These are phyloP conservation scores for Rousettus madagascariensis DNA, from an alignment of 2,797 vertebrate species.

Conservation along the genomic window DNA sequence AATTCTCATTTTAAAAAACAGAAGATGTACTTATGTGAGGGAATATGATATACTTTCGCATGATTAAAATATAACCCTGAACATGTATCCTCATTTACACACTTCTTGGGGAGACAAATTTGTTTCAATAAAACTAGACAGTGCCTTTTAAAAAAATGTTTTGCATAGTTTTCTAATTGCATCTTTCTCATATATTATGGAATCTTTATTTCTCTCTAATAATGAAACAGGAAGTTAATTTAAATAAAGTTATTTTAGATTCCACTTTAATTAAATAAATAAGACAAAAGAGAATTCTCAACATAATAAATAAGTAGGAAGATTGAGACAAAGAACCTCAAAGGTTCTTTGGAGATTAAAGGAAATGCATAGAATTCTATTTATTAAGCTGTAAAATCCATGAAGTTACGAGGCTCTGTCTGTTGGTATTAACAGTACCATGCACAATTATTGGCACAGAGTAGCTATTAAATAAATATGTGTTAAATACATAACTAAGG, in stretches of 20 bases:
- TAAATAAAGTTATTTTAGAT: constrained; percentile 10
- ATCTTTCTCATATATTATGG: constrained; percentile 42
- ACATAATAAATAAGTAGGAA: constrained; percentile 25
- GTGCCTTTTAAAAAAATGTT: background rate
- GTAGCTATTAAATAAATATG: background rate
- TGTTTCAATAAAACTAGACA: constrained; percentile 52
- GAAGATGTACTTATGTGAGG: constrained; percentile 18
- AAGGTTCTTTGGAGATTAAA: background rate
- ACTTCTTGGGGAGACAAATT: constrained; percentile 15
- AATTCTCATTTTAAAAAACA: constrained; percentile 53
- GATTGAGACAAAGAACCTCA: background rate
- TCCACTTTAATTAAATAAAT: constrained; percentile 28
- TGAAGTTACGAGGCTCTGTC: background rate
- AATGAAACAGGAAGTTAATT: background rate
- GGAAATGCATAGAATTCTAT: background rate
- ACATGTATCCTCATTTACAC: background rate
- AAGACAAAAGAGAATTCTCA: constrained; percentile 27
- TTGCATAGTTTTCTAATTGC: constrained; percentile 3
- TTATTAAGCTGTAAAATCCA: background rate
- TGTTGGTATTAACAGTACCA: background rate
- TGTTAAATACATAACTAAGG: background rate
- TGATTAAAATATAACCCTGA: constrained; percentile 49
- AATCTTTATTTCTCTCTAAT: background rate
- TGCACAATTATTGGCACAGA: background rate
- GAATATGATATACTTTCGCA: constrained; percentile 21